phyloP scores from a whole-genome alignment of 2,797 vertebrate species.

The Tympanoctomys barrerae region DNA sequence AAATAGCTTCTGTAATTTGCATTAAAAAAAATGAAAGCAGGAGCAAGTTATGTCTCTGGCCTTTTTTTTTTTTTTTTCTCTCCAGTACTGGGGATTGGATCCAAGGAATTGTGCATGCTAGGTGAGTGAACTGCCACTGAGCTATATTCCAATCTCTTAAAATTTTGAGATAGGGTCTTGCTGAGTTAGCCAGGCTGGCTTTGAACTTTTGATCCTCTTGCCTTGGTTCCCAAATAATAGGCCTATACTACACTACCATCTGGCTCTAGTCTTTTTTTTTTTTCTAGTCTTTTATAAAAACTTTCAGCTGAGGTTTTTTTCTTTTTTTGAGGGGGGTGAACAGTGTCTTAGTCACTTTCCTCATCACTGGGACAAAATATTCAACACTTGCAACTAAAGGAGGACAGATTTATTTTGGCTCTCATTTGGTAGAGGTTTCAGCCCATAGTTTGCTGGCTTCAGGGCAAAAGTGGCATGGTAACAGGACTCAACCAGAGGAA shows the following conservation, averaged over 20 bases:
- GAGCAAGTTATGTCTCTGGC: conserved; percentile 29
- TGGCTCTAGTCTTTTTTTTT: not conserved
- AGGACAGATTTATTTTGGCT: not conserved
- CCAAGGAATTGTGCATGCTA: not conserved
- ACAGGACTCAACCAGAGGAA: not conserved
- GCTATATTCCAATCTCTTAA: not conserved
- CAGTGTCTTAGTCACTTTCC: not conserved
- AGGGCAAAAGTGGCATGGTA: not conserved
- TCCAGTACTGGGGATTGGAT: not conserved
- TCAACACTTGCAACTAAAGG: not conserved
- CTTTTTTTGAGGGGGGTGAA: not conserved
- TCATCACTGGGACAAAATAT: not conserved
- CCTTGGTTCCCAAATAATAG: not conserved
- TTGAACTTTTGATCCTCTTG: not conserved
- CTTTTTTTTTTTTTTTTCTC: not conserved
- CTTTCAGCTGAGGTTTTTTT: conserved; percentile 35
- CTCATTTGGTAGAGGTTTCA: not conserved
- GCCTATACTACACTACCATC: not conserved
- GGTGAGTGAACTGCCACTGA: not conserved
- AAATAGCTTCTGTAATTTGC: conserved; percentile 62
- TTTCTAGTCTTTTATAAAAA: conserved; percentile 16
- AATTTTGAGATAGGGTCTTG: not conserved
- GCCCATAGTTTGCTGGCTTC: not conserved
- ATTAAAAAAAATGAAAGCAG: conserved; percentile 47
- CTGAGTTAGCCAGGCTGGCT: not conserved